Conservation (phyloP, 37 sponge, comb jelly and placozoan species). For the Aplysina aerophoba region DNA sequence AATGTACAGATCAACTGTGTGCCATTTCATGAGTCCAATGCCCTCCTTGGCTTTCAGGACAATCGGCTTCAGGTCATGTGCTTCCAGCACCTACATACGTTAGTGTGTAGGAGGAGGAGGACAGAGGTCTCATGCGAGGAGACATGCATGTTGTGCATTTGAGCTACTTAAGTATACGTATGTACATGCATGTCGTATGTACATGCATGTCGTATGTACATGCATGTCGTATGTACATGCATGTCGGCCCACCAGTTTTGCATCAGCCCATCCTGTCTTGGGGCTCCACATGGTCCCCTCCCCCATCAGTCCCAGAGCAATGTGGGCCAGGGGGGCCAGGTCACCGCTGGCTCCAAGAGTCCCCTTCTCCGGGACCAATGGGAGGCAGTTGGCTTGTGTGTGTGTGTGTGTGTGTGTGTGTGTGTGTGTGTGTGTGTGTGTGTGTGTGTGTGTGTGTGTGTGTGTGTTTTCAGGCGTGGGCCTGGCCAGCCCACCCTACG, state of each 20-base stretch:
- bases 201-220: no score
- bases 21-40: constrained; percentile 92
- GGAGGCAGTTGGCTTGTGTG: constrained; percentile 70
- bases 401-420: not conserved
- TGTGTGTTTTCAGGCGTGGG: no score
- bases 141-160: no score
- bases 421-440: no score
- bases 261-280: constrained; percentile 86
- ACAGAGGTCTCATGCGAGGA: no score
- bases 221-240: no score
- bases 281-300: constrained; percentile 98
- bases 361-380: constrained; percentile 89
- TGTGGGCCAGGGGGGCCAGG: constrained; percentile 93
- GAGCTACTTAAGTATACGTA: no score
- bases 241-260: constrained; percentile 53
- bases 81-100: constrained; percentile 64
- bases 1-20: constrained; percentile 92
- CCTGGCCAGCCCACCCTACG: no score
- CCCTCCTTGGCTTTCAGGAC: constrained; percentile 88
- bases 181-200: no score
- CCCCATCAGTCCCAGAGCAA: constrained; percentile 94
- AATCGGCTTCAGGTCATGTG: constrained; percentile 72
- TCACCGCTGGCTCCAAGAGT: constrained; percentile 98
- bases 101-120: not conserved
- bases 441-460: not conserved